These are phyloP conservation scores for Melanchra persicariae DNA, from an alignment of 2,888 invertebrate species.

Conservation along the genomic window DNA sequence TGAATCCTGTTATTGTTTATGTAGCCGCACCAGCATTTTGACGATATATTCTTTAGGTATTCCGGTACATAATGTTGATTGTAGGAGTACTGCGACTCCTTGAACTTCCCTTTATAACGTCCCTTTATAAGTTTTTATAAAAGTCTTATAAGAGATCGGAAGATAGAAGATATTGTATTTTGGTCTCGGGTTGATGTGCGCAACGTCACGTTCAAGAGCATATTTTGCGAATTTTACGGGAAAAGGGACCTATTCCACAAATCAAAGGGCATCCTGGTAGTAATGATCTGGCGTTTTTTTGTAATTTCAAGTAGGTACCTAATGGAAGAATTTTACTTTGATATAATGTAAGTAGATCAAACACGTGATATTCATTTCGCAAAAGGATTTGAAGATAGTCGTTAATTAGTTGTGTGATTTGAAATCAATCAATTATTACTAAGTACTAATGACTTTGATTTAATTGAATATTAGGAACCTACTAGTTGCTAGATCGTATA, in stretches of 20 bases:
- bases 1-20: constrained; percentile 84
- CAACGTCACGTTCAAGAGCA: too few relatives aligned
- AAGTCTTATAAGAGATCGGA: too few relatives aligned
- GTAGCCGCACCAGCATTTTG: constrained; percentile 61
- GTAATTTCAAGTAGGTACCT: neutral
- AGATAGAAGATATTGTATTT: neutral
- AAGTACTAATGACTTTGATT: constrained; percentile 35
- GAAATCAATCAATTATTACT: constrained; percentile 56
- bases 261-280: neutral
- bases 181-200: too few relatives aligned
- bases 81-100: neutral
- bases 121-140: neutral
- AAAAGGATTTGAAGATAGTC: constrained; percentile 39
- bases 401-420: constrained; percentile 49
- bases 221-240: too few relatives aligned
- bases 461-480: constrained; percentile 40
- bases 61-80: constrained; percentile 41
- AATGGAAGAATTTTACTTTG: neutral
- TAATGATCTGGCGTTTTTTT: neutral
- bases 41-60: constrained; percentile 53
- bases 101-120: neutral
- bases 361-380: constrained; percentile 53
- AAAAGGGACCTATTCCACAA: too few relatives aligned
- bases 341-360: constrained; percentile 10
- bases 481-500: constrained; percentile 18